Conservation (phyloP, 2,113 vertebrate genomes). For the Uropsilus gracilis region DNA sequence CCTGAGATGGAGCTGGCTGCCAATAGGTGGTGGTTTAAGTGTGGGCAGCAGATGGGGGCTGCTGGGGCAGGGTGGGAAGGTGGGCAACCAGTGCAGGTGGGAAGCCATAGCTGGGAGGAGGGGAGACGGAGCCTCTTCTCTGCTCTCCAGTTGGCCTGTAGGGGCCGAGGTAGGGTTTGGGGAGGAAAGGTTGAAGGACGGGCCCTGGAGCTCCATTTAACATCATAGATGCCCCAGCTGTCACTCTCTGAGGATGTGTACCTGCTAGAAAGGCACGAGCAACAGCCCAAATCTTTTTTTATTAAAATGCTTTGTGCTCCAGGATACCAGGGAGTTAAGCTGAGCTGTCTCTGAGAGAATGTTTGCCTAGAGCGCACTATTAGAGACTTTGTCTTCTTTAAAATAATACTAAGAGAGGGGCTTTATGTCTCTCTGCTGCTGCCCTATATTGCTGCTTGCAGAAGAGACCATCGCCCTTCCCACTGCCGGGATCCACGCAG, state of each 20-base stretch:
- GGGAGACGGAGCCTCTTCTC: not conserved
- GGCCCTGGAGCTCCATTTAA: not conserved
- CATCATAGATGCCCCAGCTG: not conserved
- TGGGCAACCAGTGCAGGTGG: not conserved
- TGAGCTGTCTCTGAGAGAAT: conserved; percentile 66
- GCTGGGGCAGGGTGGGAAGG: too few species aligned
- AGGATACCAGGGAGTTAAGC: conserved; percentile 72
- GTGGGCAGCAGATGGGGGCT: too few species aligned
- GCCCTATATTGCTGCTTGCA: not conserved
- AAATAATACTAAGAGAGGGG: conserved; percentile 80
- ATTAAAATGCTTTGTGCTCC: conserved; percentile 79
- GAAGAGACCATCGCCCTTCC: too few species aligned
- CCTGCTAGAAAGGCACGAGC: not conserved
- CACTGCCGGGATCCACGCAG: too few species aligned
- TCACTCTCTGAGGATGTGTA: not conserved
- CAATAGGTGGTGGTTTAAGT: not conserved
- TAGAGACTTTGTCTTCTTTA: conserved; percentile 81
- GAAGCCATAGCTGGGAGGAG: not conserved
- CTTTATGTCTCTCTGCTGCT: conserved; percentile 52
- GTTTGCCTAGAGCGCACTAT: conserved; percentile 77
- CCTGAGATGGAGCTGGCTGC: not conserved
- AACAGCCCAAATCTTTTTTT: conserved; percentile 79
- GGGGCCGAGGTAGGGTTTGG: not conserved
- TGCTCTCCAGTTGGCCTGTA: not conserved
- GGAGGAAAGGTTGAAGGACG: not conserved